Evolutionary conservation across 2,888 invertebrate species (phyloP).

Genomic region (Rotaria magnacalcarata): DNA sequence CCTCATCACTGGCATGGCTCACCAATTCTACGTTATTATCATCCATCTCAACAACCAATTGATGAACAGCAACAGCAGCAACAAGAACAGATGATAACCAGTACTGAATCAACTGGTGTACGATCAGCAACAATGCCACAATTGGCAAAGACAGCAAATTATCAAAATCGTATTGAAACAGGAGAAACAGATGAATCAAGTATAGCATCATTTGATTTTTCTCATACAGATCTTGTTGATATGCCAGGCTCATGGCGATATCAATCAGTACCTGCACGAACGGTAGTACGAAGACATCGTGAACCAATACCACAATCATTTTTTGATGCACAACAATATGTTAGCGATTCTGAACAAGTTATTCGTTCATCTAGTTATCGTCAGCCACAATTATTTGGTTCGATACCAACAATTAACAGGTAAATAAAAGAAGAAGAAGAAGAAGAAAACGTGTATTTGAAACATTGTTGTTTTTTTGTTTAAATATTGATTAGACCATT

Average conservation of each 20-base stretch:
- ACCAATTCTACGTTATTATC: neutral
- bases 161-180: neutral
- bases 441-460: no score
- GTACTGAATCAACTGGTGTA: neutral
- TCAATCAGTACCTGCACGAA: neutral
- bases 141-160: neutral
- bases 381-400: conserved; percentile 17
- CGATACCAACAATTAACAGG: conserved; percentile 3
- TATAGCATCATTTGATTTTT: conserved; percentile 15
- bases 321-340: neutral
- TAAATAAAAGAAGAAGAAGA: neutral
- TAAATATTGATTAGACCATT: neutral
- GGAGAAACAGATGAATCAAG: conserved; percentile 1
- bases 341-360: conserved; percentile 22
- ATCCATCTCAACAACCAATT: neutral
- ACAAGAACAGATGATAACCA: neutral
- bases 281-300: neutral
- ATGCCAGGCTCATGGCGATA: conserved; percentile 24
- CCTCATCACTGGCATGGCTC: neutral
- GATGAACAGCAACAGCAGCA: conserved; percentile 11
- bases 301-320: conserved; percentile 2
- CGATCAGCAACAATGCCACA: neutral
- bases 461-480: no score
- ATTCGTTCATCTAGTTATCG: neutral
- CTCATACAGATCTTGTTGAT: neutral